Conservation (phyloP, 2,888 invertebrate genomes). For the Sussaba pulchella region DNA sequence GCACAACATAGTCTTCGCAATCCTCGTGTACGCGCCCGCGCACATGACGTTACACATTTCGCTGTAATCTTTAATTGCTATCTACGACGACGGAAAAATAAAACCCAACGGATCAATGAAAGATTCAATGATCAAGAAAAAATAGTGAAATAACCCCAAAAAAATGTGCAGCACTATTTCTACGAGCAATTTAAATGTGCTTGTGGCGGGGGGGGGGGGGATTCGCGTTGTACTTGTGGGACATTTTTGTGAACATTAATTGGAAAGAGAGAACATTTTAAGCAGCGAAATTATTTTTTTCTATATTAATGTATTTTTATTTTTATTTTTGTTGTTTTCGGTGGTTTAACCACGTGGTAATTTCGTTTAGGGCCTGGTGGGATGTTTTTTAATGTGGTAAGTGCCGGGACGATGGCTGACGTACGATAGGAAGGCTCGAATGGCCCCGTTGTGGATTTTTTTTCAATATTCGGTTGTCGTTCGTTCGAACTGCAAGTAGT, state of each 20-base stretch:
- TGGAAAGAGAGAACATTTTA: not conserved
- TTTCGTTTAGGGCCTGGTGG: not conserved
- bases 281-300: too few species aligned
- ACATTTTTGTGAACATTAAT: too few species aligned
- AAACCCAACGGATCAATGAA: too few species aligned
- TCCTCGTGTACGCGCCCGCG: constrained; percentile 1
- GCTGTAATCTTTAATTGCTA: constrained; percentile 2
- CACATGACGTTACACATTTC: constrained; percentile 6
- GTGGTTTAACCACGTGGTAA: constrained; percentile 1
- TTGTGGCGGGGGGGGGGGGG: too few species aligned
- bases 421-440: not conserved
- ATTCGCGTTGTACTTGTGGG: too few species aligned
- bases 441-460: not conserved
- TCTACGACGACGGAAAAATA: not conserved
- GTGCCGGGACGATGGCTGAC: not conserved
- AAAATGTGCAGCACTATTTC: too few species aligned
- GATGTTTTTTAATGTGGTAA: not conserved
- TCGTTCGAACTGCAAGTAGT: constrained; percentile 12
- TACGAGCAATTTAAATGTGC: too few species aligned
- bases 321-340: not conserved
- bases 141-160: too few species aligned
- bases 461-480: not conserved
- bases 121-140: too few species aligned
- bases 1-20: constrained; percentile 8
- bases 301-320: not conserved